Base-by-base conservation (phyloP, 2,888 invertebrate species). In the Lasioglossum oenotherae region DNA sequence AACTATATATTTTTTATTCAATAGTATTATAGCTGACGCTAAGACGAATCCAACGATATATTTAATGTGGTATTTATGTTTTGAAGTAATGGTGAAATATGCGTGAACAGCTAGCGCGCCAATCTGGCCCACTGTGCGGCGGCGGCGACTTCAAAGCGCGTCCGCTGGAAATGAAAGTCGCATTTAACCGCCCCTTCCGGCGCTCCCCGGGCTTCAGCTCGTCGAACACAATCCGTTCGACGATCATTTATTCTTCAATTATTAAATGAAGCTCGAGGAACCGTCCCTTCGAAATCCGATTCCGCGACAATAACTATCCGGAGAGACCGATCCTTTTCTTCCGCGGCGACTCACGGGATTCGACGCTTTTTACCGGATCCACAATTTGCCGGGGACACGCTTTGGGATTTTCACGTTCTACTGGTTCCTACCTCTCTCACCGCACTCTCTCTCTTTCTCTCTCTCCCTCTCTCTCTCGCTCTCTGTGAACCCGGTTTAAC, bases 201-300 rank as follows among this genome's bases (percentile, higher is more conserved):
- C n/a, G 23, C 53, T 19, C 23, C 10, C 27, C 23, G 16, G 49
- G 81, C 46, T 35, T 69, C 41, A 12, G 10, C 5, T n/a, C 31
- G 41, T 27, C 72, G 60, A 67, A 67, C 35, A 67, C 67, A 35
- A 67, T 23, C 23, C 19, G 46, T 72, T 71, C 31, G 19, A 46
- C 31, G 60, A 74, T 71, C n/a, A n/a, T 75, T 67, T 64, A 60
- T 53, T 74, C 74, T 8, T 27, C 41, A 27, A 84, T 79, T 85
- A 75, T 79, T 38, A 31, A 73, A 49, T 27, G 14, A 64, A 64
- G 53, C 35, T 5, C 72, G 31, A n/a, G 31, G 27, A 35, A 73
- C 23, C 41, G 8, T n/a, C 6, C 12, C 16, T 44, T 16, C 16
- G 72, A 31, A 79, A 85, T 67, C 78, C 60, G 78, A 79, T 85